Conservation (phyloP, 2,888 invertebrate genomes). For the Stenolophus ochropezus region DNA sequence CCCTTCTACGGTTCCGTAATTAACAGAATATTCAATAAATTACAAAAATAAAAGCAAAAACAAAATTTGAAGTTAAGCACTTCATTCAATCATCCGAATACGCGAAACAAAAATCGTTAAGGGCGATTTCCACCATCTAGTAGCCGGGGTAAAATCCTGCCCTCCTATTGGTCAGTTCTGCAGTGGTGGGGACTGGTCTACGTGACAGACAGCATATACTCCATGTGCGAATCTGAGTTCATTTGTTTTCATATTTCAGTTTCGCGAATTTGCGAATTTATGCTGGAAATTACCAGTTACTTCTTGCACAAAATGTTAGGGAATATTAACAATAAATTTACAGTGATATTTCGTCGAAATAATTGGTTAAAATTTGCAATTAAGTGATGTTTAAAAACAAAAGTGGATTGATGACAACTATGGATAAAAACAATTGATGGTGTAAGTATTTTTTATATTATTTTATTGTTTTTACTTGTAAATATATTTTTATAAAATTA, state of each 20-base stretch:
- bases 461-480: too few species aligned
- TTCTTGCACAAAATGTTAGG: not conserved
- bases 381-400: too few species aligned
- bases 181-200: constrained; percentile 3
- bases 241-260: constrained; percentile 7
- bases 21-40: too few species aligned
- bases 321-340: not conserved
- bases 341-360: too few species aligned
- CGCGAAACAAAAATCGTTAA: not conserved
- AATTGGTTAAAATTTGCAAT: too few species aligned
- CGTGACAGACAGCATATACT: not conserved
- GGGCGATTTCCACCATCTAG: not conserved
- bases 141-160: not conserved
- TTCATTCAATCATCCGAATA: not conserved
- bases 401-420: too few species aligned
- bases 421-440: too few species aligned
- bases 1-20: too few species aligned
- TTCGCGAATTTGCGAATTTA: not conserved
- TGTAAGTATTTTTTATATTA: too few species aligned
- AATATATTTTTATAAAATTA: too few species aligned
- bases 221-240: not conserved
- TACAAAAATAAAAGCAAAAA: too few species aligned
- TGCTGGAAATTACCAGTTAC: not conserved
- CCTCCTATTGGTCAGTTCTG: not conserved
- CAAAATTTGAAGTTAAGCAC: too few species aligned